These are phyloP conservation scores for Recurvirostra avosetta DNA, from an alignment of 2,113 vertebrate species.

Conservation along the genomic window DNA sequence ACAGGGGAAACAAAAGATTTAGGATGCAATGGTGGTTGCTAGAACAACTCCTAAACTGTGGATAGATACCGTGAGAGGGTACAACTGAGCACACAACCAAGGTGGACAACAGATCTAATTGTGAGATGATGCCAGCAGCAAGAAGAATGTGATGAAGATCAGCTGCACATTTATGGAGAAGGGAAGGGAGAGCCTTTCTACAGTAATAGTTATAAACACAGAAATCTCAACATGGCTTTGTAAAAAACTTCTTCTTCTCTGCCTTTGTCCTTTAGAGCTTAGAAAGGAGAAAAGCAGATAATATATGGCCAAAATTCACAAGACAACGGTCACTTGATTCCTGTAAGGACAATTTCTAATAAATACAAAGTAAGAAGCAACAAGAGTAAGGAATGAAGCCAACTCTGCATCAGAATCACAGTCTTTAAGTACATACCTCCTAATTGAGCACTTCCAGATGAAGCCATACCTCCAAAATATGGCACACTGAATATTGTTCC, in stretches of 20 bases:
- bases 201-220: neutral
- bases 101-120: neutral
- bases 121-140: neutral
- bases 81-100: neutral
- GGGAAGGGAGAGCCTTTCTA: neutral
- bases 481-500: neutral
- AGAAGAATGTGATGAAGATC: neutral
- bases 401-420: neutral
- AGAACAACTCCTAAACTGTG: neutral
- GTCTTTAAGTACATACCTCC: neutral
- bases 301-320: neutral
- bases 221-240: neutral
- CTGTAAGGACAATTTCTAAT: neutral
- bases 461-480: neutral
- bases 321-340: neutral
- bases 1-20: neutral
- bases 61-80: neutral
- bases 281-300: neutral
- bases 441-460: neutral
- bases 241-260: neutral
- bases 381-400: neutral
- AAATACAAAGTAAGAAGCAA: neutral
- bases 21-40: rapidly evolving
- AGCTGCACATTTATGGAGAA: neutral
- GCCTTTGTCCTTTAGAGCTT: neutral